These are phyloP conservation scores for Alcedo atthis DNA, from an alignment of 2,797 vertebrate genomes.

Conservation along the genomic window DNA sequence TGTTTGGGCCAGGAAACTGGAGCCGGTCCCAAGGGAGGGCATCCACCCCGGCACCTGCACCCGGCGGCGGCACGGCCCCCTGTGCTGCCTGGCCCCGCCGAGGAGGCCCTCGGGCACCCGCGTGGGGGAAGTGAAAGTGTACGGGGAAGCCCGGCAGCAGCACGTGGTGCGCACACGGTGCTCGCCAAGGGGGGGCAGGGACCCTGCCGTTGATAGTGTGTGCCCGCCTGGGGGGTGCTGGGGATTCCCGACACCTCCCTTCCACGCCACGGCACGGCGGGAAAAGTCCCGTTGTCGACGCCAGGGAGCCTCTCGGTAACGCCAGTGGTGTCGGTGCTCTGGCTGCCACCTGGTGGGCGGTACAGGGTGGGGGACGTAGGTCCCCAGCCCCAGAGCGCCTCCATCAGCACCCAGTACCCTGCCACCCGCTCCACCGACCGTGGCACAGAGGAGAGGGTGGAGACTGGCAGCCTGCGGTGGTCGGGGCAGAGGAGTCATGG, in stretches of 20 bases:
- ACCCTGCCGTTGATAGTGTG: background rate
- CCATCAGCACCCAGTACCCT: background rate
- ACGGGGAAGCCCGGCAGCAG: background rate
- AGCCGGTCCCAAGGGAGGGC: background rate
- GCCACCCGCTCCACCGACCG: background rate
- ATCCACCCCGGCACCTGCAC: slow-evolving; percentile 14
- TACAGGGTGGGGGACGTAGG: background rate
- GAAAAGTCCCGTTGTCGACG: background rate
- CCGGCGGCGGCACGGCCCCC: background rate
- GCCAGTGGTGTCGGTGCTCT: background rate
- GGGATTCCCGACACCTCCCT: background rate
- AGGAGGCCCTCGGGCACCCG: background rate
- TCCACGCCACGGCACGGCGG: background rate
- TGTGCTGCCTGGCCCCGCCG: background rate
- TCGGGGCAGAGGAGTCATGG: background rate
- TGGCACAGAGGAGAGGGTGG: background rate
- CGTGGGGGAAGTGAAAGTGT: background rate
- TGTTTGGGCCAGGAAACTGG: background rate
- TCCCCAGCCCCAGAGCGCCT: background rate
- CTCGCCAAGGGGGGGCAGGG: background rate
- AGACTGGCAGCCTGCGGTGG: background rate
- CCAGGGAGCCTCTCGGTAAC: background rate
- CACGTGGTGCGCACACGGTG: background rate
- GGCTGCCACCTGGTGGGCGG: background rate
- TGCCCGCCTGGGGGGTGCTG: background rate